Base-by-base conservation (phyloP, 2,113 vertebrate genomes). In the Penelope pileata region DNA sequence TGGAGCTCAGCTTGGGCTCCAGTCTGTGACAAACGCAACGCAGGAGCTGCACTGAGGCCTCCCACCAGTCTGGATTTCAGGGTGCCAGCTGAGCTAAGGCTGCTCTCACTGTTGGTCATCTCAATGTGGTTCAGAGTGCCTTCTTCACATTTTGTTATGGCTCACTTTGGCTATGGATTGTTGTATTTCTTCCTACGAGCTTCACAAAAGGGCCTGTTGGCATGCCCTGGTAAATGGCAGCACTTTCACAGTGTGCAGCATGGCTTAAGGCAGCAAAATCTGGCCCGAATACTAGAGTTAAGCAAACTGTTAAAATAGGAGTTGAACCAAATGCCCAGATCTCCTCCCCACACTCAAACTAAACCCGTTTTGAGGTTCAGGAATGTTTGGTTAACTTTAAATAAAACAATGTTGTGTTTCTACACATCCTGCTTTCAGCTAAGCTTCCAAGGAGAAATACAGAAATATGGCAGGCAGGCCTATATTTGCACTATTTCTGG, bases 351-450 rank as follows among this genome's bases (percentile, higher is more conserved):
- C 83, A 94, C 51, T 81, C 90, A 90, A 96, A 93, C 14, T 30
- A 83, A 95, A 88, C 34, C 38, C 60, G 63, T 94, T 93, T 60
- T 78, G 75, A 95, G 85, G 42, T 67, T 96, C 79, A 90, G 90
- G 90, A 91, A 97, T 96, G 88, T 94, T 95, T 96, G 68, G 70
- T 81, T 96, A 97, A 88, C 79, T 90, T 86, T 17, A 96, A 94
- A 86, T 83, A 93, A 96, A 97, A 94, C 90, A 86, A 86, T 94
- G 82, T 45, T 93, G 34, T 90, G n/a, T 32, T 94, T 95, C 93
- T 91, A 74, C 91, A 96, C 85, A 94, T 96, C 91, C 96, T 95
- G 93, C 93, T 93, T 94, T 91, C 90, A 88, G 79, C 0, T 0
- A 86, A 88, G 79, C 32, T 68, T 96, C 87, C 63, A 88, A 91